Conservation (phyloP, 2,888 invertebrate species). For the Pocota personata region DNA sequence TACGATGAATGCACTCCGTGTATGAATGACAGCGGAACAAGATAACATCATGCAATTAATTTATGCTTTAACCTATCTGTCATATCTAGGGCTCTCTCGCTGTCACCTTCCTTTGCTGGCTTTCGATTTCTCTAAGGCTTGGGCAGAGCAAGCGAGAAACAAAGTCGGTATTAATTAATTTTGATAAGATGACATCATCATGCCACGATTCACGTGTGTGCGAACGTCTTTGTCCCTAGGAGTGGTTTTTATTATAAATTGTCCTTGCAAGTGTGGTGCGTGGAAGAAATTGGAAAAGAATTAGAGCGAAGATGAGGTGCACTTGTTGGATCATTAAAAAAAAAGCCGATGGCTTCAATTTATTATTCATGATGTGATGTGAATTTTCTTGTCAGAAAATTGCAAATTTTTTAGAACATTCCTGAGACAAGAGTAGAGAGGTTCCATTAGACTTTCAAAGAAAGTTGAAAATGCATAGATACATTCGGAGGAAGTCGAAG, state of each 20-base stretch:
- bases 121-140: slow-evolving; percentile 46
- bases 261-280: neutral
- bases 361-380: neutral
- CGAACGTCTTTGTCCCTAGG: neutral
- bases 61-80: slow-evolving; percentile 55
- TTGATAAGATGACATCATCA: slow-evolving; percentile 64
- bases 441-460: neutral
- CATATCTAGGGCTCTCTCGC: slow-evolving; percentile 23
- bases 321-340: neutral
- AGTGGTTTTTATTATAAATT: slow-evolving; percentile 20
- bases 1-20: slow-evolving; percentile 46
- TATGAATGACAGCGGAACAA: slow-evolving; percentile 58
- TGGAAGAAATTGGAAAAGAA: neutral
- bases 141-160: neutral
- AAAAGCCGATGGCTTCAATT: neutral
- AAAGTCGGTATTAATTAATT: slow-evolving; percentile 62
- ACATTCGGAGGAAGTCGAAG: no score
- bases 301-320: neutral
- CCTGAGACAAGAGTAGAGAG: neutral
- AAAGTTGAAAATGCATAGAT: no score
- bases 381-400: neutral
- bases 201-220: neutral
- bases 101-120: slow-evolving; percentile 36
- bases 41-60: slow-evolving; percentile 72
- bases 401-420: neutral